These are phyloP conservation scores for Coenobita brevimanus DNA, from an alignment of 1,140 invertebrate genomes.

Conservation along the genomic window DNA sequence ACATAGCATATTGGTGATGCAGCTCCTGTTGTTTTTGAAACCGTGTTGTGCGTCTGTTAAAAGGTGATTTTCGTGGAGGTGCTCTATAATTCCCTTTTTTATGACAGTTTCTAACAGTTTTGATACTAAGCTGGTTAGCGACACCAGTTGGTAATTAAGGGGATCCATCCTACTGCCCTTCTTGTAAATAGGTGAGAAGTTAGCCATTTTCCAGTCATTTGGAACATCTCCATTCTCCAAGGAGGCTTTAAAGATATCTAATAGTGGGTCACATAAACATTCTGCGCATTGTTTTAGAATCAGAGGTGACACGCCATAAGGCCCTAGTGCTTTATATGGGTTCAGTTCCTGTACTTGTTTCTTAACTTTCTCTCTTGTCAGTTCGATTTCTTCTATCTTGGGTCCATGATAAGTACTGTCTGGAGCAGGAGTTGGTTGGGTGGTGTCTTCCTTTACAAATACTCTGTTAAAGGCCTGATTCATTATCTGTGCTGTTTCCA, in stretches of 20 bases:
- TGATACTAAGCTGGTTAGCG: not conserved
- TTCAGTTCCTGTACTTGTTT: not conserved
- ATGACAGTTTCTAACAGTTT: not conserved
- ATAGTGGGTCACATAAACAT: not conserved
- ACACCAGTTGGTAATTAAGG: not conserved
- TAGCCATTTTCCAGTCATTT: not conserved
- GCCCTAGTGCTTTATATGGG: not conserved
- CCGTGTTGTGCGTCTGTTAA: not conserved
- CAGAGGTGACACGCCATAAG: not conserved
- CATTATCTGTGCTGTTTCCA: not conserved
- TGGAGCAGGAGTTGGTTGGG: not conserved
- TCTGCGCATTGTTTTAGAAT: not conserved
- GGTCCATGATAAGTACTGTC: not conserved
- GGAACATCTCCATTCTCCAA: not conserved
- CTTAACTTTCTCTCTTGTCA: not conserved
- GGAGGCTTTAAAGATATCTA: not conserved
- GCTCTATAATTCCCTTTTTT: not conserved
- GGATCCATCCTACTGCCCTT: not conserved
- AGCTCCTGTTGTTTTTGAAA: constrained; percentile 8
- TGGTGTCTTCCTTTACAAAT: not conserved
- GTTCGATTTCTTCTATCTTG: not conserved
- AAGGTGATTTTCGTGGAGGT: not conserved
- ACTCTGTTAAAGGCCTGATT: not conserved
- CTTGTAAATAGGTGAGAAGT: not conserved
- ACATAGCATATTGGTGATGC: not conserved